Conservation (phyloP, 2,797 vertebrate genomes). For the Arrhamphus sclerolepis region DNA sequence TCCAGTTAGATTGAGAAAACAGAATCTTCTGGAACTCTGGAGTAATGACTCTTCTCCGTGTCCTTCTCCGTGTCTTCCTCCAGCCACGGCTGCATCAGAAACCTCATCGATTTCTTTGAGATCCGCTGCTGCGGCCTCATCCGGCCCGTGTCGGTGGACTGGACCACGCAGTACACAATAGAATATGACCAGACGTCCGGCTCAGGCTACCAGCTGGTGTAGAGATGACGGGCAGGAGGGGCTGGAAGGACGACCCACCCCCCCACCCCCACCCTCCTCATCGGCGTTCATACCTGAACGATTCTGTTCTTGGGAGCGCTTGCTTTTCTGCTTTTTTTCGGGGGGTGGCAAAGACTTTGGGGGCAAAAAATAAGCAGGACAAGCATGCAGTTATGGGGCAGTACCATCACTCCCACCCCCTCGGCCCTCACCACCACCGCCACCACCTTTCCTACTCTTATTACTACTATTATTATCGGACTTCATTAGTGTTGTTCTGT, state of each 20-base stretch:
- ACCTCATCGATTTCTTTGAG: constrained; percentile 99
- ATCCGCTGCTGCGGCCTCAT: constrained; percentile 98
- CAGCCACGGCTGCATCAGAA: constrained; percentile 96
- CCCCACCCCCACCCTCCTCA: neutral
- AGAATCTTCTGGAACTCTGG: too few relatives aligned
- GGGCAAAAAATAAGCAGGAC: constrained; percentile 76
- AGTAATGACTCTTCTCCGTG: too few relatives aligned
- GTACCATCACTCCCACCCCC: constrained; percentile 71
- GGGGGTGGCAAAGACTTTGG: constrained; percentile 72
- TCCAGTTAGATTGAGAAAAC: too few relatives aligned
- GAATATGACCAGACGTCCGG: constrained; percentile 98
- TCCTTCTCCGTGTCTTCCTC: constrained; percentile 11
- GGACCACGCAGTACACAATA: constrained; percentile 98
- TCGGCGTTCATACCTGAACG: constrained; percentile 65
- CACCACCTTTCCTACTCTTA: constrained; percentile 42
- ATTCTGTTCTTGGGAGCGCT: constrained; percentile 74
- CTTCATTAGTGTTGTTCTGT: constrained; percentile 11
- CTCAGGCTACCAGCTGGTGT: constrained; percentile 98
- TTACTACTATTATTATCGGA: constrained; percentile 42
- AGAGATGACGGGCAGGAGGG: constrained; percentile 62
- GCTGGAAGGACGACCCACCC: constrained; percentile 23
- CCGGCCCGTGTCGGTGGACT: constrained; percentile 94
- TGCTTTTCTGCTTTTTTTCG: constrained; percentile 67
- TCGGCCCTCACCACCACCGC: constrained; percentile 9
- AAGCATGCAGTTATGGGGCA: constrained; percentile 89